Conservation (phyloP, 2,888 invertebrate genomes). For the Meiosimyza platycephala region DNA sequence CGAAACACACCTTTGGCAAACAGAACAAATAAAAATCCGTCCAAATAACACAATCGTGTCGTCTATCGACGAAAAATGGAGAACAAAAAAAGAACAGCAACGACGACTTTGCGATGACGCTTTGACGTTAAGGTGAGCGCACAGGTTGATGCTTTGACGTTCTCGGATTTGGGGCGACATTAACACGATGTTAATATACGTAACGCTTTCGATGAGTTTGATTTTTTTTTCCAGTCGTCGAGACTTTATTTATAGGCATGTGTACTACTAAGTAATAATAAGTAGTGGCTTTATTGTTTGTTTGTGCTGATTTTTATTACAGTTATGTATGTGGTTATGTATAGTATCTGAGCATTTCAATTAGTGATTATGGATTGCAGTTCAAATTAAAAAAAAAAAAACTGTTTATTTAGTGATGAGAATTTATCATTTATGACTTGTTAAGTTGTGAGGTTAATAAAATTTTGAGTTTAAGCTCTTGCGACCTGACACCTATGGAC, state of each 20-base stretch:
- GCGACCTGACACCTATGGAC: too few species aligned
- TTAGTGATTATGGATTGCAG: too few species aligned
- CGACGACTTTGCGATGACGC: constrained; percentile 12
- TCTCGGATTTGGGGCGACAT: constrained; percentile 32
- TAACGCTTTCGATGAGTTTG: constrained; percentile 29
- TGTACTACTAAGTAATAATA: background rate
- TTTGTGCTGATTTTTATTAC: constrained; percentile 2
- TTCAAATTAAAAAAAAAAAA: too few species aligned
- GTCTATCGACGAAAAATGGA: constrained; percentile 28
- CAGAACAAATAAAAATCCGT: constrained; percentile 34
- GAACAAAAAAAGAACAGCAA: constrained; percentile 13
- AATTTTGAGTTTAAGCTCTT: too few species aligned
- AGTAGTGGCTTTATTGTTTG: background rate
- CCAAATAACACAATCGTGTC: constrained; percentile 33
- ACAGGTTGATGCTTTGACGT: constrained; percentile 37
- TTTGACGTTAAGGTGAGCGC: constrained; percentile 30
- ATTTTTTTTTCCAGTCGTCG: constrained; percentile 1
- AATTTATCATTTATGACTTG: too few species aligned
- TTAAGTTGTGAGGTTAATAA: too few species aligned
- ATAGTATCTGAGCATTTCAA: too few species aligned
- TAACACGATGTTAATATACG: constrained; percentile 31
- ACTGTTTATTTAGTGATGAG: too few species aligned
- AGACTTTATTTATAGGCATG: background rate
- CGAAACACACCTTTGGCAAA: constrained; percentile 43
- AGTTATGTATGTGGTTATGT: background rate